These are phyloP conservation scores for Euura lappo DNA, from an alignment of 1,140 invertebrate species.

Conservation along the genomic window DNA sequence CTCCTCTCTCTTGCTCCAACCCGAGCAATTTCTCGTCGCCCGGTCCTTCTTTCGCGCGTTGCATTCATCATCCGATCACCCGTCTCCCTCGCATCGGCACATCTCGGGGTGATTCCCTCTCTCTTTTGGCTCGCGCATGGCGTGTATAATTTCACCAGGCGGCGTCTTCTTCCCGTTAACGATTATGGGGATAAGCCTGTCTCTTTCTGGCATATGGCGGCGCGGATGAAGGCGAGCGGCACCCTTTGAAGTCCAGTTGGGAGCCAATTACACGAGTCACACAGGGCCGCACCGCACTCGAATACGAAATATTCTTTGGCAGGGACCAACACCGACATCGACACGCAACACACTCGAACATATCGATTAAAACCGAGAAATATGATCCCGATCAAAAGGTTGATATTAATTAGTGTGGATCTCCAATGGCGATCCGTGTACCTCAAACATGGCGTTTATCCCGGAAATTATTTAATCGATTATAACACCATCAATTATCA, in stretches of 20 bases:
- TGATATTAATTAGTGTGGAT: not conserved
- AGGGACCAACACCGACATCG: not conserved
- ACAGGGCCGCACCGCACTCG: conserved; percentile 53
- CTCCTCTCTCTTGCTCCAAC: conserved; percentile 30
- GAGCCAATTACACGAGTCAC: conserved; percentile 64
- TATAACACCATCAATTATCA: no score
- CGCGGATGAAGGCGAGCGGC: conserved; percentile 61
- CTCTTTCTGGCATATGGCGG: conserved; percentile 53
- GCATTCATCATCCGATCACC: not conserved
- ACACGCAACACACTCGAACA: conserved; percentile 16
- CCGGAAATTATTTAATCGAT: no score
- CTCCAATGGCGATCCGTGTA: no score
- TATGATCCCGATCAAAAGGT: conserved; percentile 32
- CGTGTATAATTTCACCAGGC: conserved; percentile 41
- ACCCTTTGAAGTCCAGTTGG: conserved; percentile 62
- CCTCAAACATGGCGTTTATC: no score
- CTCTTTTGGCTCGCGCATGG: conserved; percentile 30
- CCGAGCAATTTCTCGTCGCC: not conserved
- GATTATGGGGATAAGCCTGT: conserved; percentile 25
- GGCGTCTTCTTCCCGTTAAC: conserved; percentile 17
- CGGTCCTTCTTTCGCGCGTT: not conserved
- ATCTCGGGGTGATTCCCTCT: conserved; percentile 15
- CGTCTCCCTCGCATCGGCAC: not conserved
- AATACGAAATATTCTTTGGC: conserved; percentile 2
- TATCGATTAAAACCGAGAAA: conserved; percentile 55